These are phyloP conservation scores for Xerus inauris DNA, from an alignment of 2,113 vertebrate genomes.

Conservation along the genomic window DNA sequence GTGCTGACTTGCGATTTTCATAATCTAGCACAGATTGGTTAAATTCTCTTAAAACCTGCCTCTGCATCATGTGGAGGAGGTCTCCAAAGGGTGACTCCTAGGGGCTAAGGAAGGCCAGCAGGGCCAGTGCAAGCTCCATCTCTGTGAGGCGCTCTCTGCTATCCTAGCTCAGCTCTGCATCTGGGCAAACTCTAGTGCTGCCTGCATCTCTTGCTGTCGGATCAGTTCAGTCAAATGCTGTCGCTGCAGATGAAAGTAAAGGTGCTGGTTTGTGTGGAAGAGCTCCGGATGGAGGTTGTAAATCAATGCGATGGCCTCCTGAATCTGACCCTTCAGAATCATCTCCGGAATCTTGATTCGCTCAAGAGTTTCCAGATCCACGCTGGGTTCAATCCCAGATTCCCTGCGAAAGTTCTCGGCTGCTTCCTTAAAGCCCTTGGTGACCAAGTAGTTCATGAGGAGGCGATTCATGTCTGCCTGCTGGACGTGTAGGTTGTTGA, in stretches of 20 bases:
- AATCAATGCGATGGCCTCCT: constrained; percentile 96
- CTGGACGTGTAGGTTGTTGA: constrained; percentile 98
- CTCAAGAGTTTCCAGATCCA: constrained; percentile 97
- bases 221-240: constrained; percentile 99
- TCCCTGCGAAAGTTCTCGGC: constrained; percentile 99
- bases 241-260: constrained; percentile 99
- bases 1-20: constrained; percentile 92
- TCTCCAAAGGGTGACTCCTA: constrained; percentile 98
- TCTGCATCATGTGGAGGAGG: constrained; percentile 98
- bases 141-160: constrained; percentile 97
- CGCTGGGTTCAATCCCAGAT: constrained; percentile 97
- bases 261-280: constrained; percentile 97
- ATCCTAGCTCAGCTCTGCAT: constrained; percentile 98
- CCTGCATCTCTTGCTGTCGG: constrained; percentile 96
- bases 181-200: constrained; percentile 97
- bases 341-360: constrained; percentile 98
- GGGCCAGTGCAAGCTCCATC: constrained; percentile 97
- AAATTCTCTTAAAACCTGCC: constrained; percentile 99
- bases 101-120: constrained; percentile 97
- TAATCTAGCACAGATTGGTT: constrained; percentile 96
- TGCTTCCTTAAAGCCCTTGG: constrained; percentile 99
- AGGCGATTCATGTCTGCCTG: constrained; percentile 99
- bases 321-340: constrained; percentile 98
- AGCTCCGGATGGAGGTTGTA: constrained; percentile 98
- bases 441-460: constrained; percentile 99